Evolutionary conservation across 2,113 vertebrate species (phyloP), one percentile per base, ranked within the genome.

Genomic region (Hydrochoerus hydrochaeris): DNA sequence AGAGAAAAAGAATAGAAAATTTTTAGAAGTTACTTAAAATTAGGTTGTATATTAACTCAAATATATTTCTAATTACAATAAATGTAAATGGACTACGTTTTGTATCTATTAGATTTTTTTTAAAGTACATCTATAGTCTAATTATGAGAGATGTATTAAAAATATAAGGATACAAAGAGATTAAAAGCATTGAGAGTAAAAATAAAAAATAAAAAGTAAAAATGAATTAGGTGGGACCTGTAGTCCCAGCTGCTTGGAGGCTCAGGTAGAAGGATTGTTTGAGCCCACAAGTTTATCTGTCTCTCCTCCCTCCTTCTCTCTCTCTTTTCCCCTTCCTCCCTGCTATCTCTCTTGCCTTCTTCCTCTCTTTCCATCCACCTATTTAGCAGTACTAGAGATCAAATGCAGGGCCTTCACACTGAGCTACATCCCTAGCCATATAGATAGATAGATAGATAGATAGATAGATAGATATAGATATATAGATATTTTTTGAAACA

Each of bases 51-150:
- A 69, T 77, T 82, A 93, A 87, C 57, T 26, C n/a, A 80, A 81
- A 93, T 90, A 73, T 71, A 80, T 83, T 87, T 96, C 73, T 85
- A 89, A 90, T 62, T 38, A 95, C 35, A 95, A 60, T 91, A 97
- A 96, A 81, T 95, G 8, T 91, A 97, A 94, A 91, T 85, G 84
- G 80, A 8, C 78, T 94, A 96, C 80, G 81, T 95, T 94, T 88
- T 52, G n/a, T 90, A 57, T 49, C 11, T 65, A 49, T 7, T 88
- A 30, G 38, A 67, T 81, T 92, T 77, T 92, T 77, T 0, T 46
- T 77, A 91, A 94, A 83, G 30, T 52, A 24, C 1, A 60, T 54
- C n/a, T 77, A 38, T 1, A 77, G 20, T 77, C 13, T 83, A 41
- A 90, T 75, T 80, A 87, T 0, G 91, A 91, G 44, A 94, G 78